phyloP scores from a whole-genome alignment of 1,140 invertebrate genomes.

The Eueides isabella region DNA sequence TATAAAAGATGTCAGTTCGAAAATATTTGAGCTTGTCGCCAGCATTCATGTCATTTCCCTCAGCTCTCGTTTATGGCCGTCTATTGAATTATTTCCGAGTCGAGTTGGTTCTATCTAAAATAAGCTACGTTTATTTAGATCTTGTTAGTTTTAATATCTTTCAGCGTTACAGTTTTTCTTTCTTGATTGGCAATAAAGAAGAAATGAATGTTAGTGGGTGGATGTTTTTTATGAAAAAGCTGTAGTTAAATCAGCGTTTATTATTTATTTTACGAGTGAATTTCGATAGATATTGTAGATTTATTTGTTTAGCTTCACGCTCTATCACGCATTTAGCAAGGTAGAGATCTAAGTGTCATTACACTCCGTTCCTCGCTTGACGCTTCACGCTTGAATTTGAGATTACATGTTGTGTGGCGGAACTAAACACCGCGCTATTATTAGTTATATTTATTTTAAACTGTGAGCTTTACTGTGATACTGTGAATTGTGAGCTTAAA shows the following conservation, averaged over 20 bases:
- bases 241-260: neutral
- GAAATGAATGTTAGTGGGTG: neutral
- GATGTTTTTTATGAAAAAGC: neutral
- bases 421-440: neutral
- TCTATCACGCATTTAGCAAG: neutral
- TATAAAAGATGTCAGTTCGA: conserved; percentile 27
- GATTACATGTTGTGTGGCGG: neutral
- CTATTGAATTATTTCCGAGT: conserved; percentile 70
- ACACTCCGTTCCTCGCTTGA: neutral
- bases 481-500: too few species aligned
- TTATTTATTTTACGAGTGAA: neutral
- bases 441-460: too few species aligned
- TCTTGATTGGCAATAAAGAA: conserved; percentile 18
- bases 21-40: conserved; percentile 33
- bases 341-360: neutral
- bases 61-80: conserved; percentile 36
- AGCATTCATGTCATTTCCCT: conserved; percentile 42
- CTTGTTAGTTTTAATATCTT: conserved; percentile 43
- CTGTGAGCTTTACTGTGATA: too few species aligned
- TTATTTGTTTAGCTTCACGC: neutral
- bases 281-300: neutral
- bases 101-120: conserved; percentile 61
- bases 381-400: too few species aligned
- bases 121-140: conserved; percentile 50
- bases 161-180: conserved; percentile 48